Conservation (phyloP, 2,888 invertebrate species). For the Podotricha telesiphe region DNA sequence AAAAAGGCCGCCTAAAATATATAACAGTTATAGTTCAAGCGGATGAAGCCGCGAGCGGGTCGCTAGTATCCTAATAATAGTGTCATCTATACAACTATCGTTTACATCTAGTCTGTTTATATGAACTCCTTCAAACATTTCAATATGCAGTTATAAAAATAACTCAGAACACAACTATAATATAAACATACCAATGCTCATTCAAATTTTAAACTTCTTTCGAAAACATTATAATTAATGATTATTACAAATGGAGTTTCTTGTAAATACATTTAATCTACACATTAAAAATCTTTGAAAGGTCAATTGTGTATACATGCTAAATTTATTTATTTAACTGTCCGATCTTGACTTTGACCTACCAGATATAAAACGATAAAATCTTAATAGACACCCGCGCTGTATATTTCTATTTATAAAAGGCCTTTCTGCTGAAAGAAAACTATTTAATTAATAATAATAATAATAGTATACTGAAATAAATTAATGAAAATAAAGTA, state of each 20-base stretch:
- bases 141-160: slow-evolving; percentile 22
- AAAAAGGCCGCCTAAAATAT: too few relatives aligned
- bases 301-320: not conserved
- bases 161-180: slow-evolving; percentile 6
- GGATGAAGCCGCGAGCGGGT: not conserved
- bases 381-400: slow-evolving; percentile 11
- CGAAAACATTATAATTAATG: slow-evolving; percentile 17
- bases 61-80: not conserved
- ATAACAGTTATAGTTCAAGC: too few relatives aligned
- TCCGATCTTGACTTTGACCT: slow-evolving; percentile 26
- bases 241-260: slow-evolving; percentile 20
- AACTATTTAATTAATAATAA: not conserved
- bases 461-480: not conserved
- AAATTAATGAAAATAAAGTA: not conserved
- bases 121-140: slow-evolving; percentile 21
- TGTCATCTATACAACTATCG: not conserved
- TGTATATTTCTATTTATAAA: slow-evolving; percentile 11
- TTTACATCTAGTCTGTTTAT: slow-evolving; percentile 29
- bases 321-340: slow-evolving; percentile 9
- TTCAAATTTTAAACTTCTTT: not conserved
- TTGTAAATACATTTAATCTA: slow-evolving; percentile 4
- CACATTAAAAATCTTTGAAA: slow-evolving; percentile 9
- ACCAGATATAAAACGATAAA: slow-evolving; percentile 18
- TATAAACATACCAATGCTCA: slow-evolving; percentile 11
- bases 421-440: not conserved